Conservation (phyloP, 2,113 vertebrate genomes). For the Mus spicilegus region DNA sequence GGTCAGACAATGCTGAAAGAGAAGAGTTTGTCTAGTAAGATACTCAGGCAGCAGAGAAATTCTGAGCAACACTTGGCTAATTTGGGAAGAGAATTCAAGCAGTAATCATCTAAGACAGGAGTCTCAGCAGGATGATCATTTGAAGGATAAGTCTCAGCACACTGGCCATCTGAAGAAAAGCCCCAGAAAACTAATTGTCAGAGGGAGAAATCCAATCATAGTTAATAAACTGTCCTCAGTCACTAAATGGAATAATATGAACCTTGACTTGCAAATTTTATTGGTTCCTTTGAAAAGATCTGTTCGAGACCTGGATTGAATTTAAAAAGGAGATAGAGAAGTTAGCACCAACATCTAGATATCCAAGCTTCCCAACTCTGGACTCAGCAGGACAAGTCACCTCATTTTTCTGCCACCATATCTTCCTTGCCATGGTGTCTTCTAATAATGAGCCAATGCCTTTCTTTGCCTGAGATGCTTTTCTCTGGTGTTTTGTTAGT, state of each 20-base stretch:
- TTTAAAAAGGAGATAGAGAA: not conserved
- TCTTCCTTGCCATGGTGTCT: not conserved
- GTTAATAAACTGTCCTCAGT: not conserved
- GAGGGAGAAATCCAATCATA: too few relatives aligned
- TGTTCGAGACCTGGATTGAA: not conserved
- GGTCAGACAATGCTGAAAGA: accelerated
- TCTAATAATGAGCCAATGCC: not conserved
- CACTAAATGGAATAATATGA: not conserved
- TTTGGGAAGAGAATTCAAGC: not conserved
- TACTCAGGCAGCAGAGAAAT: not conserved
- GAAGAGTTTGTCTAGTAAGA: not conserved
- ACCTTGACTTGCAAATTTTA: not conserved
- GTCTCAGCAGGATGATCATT: too few relatives aligned
- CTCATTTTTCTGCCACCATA: not conserved
- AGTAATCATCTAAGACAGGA: not conserved
- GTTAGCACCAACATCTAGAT: not conserved
- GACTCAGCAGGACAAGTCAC: not conserved
- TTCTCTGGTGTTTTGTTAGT: not conserved
- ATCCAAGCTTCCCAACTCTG: not conserved
- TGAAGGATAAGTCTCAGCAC: not conserved
- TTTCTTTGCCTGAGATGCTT: not conserved
- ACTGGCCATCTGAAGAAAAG: not conserved
- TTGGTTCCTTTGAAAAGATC: not conserved
- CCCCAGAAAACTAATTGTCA: not conserved
- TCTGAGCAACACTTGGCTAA: not conserved